Conservation (phyloP, 2,888 invertebrate genomes). For the Drosophila formosana region DNA sequence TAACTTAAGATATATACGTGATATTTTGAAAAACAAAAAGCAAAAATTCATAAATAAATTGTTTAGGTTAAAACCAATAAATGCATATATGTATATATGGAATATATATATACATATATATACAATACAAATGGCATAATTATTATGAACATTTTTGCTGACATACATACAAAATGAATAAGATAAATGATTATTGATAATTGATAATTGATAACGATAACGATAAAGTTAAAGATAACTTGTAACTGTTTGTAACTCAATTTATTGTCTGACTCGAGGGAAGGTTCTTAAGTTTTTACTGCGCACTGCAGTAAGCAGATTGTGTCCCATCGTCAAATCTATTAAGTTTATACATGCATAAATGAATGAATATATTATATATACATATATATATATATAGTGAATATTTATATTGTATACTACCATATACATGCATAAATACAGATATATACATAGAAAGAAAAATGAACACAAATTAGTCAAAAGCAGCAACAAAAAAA, state of each 20-base stretch:
- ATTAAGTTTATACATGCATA: conserved; percentile 77
- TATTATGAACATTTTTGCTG: conserved; percentile 74
- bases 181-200: conserved; percentile 20
- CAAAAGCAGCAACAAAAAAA: conserved; percentile 38
- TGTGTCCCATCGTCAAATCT: conserved; percentile 79
- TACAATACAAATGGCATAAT: conserved; percentile 62
- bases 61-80: conserved; percentile 65
- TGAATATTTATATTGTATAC: conserved; percentile 74
- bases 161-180: conserved; percentile 55
- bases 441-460: conserved; percentile 41
- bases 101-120: conserved; percentile 45
- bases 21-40: conserved; percentile 78
- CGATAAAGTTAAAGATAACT: conserved; percentile 19
- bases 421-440: conserved; percentile 46
- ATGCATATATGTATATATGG: conserved; percentile 41
- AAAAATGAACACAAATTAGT: conserved; percentile 58
- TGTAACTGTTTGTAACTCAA: conserved; percentile 73
- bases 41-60: conserved; percentile 80
- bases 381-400: conserved; percentile 50
- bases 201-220: conserved; percentile 10
- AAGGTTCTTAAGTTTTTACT: conserved; percentile 74
- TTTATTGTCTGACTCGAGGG: conserved; percentile 69
- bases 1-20: conserved; percentile 82
- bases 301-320: conserved; percentile 62
- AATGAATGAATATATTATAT: conserved; percentile 33